phyloP scores from a whole-genome alignment of 2,113 vertebrate species.

The Cathartes aura region DNA sequence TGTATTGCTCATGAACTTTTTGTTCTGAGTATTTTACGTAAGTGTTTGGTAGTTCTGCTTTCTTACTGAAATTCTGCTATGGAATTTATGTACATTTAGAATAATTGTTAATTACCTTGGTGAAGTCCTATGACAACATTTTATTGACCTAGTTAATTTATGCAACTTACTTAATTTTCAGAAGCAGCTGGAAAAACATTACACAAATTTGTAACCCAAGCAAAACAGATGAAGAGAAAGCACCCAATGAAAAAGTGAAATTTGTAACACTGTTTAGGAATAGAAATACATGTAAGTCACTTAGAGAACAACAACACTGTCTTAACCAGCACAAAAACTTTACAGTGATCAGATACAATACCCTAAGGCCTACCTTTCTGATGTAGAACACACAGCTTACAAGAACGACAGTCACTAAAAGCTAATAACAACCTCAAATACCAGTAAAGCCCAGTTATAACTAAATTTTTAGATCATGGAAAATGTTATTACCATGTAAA shows the following conservation, averaged over 20 bases:
- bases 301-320: background rate
- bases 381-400: background rate
- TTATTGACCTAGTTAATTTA: background rate
- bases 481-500: background rate
- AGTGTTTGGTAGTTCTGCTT: background rate
- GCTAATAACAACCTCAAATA: constrained; percentile 8
- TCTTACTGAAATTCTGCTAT: background rate
- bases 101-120: background rate
- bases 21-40: background rate
- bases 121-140: background rate
- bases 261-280: background rate
- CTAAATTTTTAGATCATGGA: constrained; percentile 18
- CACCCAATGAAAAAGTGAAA: background rate
- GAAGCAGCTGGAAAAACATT: background rate
- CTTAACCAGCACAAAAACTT: background rate
- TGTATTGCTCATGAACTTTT: background rate
- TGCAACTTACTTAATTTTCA: background rate
- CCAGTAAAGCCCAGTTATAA: constrained; percentile 45
- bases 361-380: background rate
- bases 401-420: background rate
- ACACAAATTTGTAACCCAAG: background rate
- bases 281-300: background rate
- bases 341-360: background rate
- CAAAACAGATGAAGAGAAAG: background rate
- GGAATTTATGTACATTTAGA: background rate